Evolutionary conservation across 2,797 vertebrate genomes (phyloP).

Genomic region (Macroramphosus scolopax): DNA sequence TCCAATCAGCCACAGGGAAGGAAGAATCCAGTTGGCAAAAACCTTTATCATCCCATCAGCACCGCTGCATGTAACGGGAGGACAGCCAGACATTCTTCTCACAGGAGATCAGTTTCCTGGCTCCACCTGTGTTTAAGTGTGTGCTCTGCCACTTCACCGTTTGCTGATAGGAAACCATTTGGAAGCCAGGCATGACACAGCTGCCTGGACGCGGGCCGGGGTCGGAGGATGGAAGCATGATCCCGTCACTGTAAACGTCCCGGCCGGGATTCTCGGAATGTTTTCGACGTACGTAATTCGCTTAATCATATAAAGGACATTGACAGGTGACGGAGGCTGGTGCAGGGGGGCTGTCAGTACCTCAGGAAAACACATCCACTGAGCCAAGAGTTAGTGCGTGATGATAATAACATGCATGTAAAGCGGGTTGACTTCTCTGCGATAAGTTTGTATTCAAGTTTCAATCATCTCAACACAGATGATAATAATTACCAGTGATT

Average conservation of each 20-base stretch:
- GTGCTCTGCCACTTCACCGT: slow-evolving; percentile 63
- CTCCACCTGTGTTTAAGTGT: slow-evolving; percentile 62
- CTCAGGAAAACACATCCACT: no score
- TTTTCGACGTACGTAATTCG: no score
- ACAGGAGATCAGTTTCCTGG: slow-evolving; percentile 60
- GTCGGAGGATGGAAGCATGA: slow-evolving; percentile 49
- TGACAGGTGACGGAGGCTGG: no score
- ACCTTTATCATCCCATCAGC: slow-evolving; percentile 71
- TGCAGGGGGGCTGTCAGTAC: no score
- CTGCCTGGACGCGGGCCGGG: slow-evolving; percentile 40
- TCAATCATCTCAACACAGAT: no score
- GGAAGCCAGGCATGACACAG: slow-evolving; percentile 58
- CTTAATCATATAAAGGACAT: no score
- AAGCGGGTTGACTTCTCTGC: no score
- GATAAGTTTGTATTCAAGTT: no score
- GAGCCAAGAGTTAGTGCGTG: no score
- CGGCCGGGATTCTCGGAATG: slow-evolving; percentile 27
- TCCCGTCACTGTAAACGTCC: slow-evolving; percentile 41
- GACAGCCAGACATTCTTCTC: slow-evolving; percentile 67
- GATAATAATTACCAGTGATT: no score
- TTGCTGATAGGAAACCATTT: slow-evolving; percentile 67
- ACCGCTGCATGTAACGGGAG: slow-evolving; percentile 60
- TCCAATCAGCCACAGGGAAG: slow-evolving; percentile 55
- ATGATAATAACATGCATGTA: no score
- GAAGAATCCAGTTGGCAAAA: slow-evolving; percentile 58